Percentiles rank a stretch among this genome's conserved stretches.
These are phyloP conservation scores for Camptogramma bilineatum DNA, from an alignment of 2,888 invertebrate genomes.

Conservation along the genomic window DNA sequence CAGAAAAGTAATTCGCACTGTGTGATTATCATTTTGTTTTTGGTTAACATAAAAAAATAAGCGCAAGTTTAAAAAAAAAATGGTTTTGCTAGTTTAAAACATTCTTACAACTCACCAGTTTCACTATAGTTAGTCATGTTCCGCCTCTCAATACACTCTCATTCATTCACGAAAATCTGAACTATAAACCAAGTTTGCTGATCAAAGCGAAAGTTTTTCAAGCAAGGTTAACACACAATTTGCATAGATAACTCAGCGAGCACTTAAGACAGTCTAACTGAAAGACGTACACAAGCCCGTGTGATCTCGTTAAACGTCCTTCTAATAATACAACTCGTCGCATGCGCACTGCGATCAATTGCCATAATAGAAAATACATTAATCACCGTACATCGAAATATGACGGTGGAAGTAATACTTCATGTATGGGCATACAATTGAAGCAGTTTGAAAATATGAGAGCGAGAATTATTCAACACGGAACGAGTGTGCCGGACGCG, in stretches of 20 bases:
- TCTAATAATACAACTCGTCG: constrained; percentile 75
- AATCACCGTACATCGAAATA: constrained; percentile 69
- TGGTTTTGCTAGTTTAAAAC: neutral
- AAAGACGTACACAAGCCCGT: constrained; percentile 57
- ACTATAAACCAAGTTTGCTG: constrained; percentile 40
- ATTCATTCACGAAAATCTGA: constrained; percentile 44
- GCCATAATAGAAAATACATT: constrained; percentile 77
- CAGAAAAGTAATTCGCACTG: neutral
- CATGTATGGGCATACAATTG: constrained; percentile 61
- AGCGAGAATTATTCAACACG: constrained; percentile 67
- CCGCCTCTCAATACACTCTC: constrained; percentile 37
- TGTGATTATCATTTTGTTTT: neutral
- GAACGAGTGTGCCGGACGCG: constrained; percentile 49
- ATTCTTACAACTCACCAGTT: constrained; percentile 50
- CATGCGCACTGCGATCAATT: constrained; percentile 79
- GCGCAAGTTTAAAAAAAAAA: neutral
- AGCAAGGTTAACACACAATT: constrained; percentile 49
- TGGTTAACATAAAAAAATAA: neutral
- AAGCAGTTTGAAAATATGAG: constrained; percentile 73
- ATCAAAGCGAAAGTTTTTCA: constrained; percentile 39
- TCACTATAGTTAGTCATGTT: constrained; percentile 57
- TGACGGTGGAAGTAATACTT: constrained; percentile 50
- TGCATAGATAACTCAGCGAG: constrained; percentile 52
- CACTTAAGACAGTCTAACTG: constrained; percentile 48
- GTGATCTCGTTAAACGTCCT: constrained; percentile 66